A percentile compares a stretch with the other conserved stretches of the same genome.
These are phyloP conservation scores for Heliocidaris erythrogramma DNA, from an alignment of 35 echinoderm and acorn worm genomes.

Conservation along the genomic window DNA sequence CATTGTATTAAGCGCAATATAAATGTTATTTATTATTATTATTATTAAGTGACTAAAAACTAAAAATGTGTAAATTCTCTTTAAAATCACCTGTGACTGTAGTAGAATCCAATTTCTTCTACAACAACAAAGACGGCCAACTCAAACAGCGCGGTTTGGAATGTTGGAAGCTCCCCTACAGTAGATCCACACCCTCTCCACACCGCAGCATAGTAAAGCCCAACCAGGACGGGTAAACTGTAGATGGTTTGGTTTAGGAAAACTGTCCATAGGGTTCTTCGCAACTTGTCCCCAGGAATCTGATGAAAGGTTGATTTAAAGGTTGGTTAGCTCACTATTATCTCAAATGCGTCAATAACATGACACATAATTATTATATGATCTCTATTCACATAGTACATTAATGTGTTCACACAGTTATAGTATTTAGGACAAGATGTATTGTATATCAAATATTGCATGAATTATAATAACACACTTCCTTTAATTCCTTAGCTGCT, in stretches of 20 bases:
- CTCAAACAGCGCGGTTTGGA: slow-evolving; percentile 79
- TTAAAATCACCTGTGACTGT: slow-evolving; percentile 78
- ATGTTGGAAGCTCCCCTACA: slow-evolving; percentile 74
- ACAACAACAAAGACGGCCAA: slow-evolving; percentile 78
- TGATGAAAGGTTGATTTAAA: slow-evolving; percentile 22
- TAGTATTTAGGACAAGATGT: background rate
- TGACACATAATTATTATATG: background rate
- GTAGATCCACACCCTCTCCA: slow-evolving; percentile 76
- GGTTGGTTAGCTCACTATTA: background rate
- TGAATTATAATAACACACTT: too few species aligned
- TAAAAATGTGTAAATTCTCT: too few species aligned
- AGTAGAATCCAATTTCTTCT: slow-evolving; percentile 97
- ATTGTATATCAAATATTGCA: background rate
- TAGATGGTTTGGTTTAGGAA: slow-evolving; percentile 88
- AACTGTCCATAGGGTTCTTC: slow-evolving; percentile 61
- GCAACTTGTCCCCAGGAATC: slow-evolving; percentile 64
- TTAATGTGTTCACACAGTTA: background rate
- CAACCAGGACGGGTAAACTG: slow-evolving; percentile 36
- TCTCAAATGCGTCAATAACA: background rate
- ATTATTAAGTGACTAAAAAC: too few species aligned
- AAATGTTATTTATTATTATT: too few species aligned
- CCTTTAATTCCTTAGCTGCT: too few species aligned
- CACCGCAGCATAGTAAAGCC: slow-evolving; percentile 56
- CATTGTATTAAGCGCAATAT: too few species aligned
- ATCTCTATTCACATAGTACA: too few species aligned